These are phyloP conservation scores for Epizoanthus stellaris DNA, from an alignment of 92 coral and sea anemone species.

Conservation along the genomic window DNA sequence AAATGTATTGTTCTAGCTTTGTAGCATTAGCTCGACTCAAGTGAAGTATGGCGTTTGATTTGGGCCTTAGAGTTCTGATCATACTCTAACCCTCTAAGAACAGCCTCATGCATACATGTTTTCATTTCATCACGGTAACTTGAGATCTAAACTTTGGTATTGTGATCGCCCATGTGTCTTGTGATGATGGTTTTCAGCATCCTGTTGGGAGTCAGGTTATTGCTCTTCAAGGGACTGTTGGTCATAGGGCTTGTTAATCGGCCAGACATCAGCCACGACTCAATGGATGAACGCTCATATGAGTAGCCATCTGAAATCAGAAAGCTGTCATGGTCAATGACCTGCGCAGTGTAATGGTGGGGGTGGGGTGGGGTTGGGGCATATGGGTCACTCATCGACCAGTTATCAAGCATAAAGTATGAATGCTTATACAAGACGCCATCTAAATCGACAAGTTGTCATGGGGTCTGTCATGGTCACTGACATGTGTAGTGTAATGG, in stretches of 20 bases:
- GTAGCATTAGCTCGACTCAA: too few relatives aligned
- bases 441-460: not conserved
- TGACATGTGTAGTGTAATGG: not conserved
- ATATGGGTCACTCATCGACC: not conserved
- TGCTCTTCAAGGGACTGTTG: slow-evolving; percentile 90
- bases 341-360: not conserved
- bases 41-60: too few relatives aligned
- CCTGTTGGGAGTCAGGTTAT: slow-evolving; percentile 86
- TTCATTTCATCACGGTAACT: too few relatives aligned
- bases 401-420: too few relatives aligned
- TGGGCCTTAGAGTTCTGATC: too few relatives aligned
- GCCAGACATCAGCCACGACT: slow-evolving; percentile 92
- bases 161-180: slow-evolving; percentile 66
- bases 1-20: too few relatives aligned
- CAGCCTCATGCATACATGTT: too few relatives aligned
- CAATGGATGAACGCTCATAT: slow-evolving; percentile 90
- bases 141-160: slow-evolving; percentile 26
- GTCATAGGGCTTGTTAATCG: slow-evolving; percentile 96
- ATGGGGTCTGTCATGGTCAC: not conserved
- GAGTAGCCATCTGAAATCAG: slow-evolving; percentile 90
- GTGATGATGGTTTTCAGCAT: slow-evolving; percentile 88
- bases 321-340: not conserved
- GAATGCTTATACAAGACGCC: not conserved
- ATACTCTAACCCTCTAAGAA: too few relatives aligned
- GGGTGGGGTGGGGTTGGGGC: not conserved